Evolutionary conservation across 1,140 invertebrate genomes (phyloP), one percentile per base, ranked within the genome.

Genomic region (Schlechtendalia chinensis): DNA sequence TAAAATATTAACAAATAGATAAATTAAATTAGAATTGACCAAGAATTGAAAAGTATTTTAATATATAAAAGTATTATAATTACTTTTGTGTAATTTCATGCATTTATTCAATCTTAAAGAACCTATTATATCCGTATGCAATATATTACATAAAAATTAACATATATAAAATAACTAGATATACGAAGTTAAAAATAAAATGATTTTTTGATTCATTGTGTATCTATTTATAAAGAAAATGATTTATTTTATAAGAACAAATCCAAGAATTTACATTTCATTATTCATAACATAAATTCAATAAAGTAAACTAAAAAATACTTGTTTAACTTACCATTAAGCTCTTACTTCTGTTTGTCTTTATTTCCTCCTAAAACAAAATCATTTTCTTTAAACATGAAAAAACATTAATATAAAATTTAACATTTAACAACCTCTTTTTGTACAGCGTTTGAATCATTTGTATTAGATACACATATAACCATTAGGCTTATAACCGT

Each of bases 401-500:
- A 5, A 67, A 67, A 39, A 3, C 32, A n/a, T n/a, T 39, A 39
- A 4, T 39, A 39, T 39, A 39, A 39, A 65, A 22, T 45, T 39
- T 29, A 53, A 71, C 67, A 27, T n/a, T n/a, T n/a, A n/a, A n/a
- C n/a, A 16, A 63, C 75, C 22, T 79, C 39, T 79, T 79, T 63
- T 79, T 63, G 75, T 61, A 79, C 22, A 63, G 39, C 45, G 17
- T 50, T 79, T 79, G 75, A 79, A 79, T 22, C 75, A 79, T 79
- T 79, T 79, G 59, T 79, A 63, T 79, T 17, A 79, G 58, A 79
- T 79, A 59, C 75, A 79, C 75, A 79, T 79, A 61, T 79, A 59
- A 79, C 58, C 75, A 79, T 79, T 45, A 63, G 75, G 58, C 58
- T 79, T 61, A 79, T 17, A 61, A 79, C 75, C 14, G 75, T 79